These are phyloP conservation scores for Philopedon plagiatum DNA, from an alignment of 2,888 invertebrate species.

Conservation along the genomic window DNA sequence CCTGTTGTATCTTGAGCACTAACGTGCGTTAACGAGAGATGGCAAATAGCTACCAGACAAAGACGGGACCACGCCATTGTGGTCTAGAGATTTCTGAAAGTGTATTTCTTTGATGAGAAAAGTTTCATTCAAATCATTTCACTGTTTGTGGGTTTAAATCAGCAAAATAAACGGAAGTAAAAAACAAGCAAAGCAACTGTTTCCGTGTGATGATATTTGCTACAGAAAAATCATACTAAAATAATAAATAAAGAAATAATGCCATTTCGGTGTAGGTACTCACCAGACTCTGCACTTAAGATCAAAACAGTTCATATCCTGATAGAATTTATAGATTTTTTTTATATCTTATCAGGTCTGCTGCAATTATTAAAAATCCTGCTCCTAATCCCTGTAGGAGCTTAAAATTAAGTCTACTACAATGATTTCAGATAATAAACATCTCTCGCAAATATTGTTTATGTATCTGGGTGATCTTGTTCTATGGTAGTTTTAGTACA, in stretches of 20 bases:
- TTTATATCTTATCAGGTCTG: neutral
- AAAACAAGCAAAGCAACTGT: no score
- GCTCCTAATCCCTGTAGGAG: neutral
- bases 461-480: neutral
- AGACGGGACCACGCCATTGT: neutral
- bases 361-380: neutral
- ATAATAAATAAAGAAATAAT: no score
- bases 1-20: conserved; percentile 13
- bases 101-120: no score
- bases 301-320: neutral
- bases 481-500: neutral
- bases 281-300: neutral
- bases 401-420: conserved; percentile 2
- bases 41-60: neutral
- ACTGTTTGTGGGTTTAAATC: no score
- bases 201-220: no score
- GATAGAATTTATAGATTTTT: neutral
- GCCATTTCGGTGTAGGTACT: no score
- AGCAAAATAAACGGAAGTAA: no score
- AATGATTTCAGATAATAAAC: conserved; percentile 1
- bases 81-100: neutral
- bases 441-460: neutral
- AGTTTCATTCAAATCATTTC: no score
- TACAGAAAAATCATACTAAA: no score
- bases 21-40: neutral